phyloP scores from a whole-genome alignment of 2,113 vertebrate species.

The Daboia siamensis region DNA sequence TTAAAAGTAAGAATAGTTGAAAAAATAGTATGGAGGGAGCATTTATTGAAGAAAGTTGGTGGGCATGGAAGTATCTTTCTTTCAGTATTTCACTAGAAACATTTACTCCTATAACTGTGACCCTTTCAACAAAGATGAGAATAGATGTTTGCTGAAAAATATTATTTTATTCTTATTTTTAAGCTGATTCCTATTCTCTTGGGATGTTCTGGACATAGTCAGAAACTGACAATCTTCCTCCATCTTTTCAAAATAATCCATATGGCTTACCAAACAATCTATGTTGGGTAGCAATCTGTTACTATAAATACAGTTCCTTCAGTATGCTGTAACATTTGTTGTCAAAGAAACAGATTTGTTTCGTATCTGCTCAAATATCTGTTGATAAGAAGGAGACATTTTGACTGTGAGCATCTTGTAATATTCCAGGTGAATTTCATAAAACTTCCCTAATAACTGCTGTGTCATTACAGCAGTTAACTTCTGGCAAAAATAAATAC shows the following conservation, averaged over 20 bases:
- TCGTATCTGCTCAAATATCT: conserved; percentile 5
- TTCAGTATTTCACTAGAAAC: neutral
- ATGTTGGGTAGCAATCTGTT: neutral
- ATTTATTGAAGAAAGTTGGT: neutral
- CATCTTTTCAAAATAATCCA: neutral
- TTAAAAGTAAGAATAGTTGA: neutral
- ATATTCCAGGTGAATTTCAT: neutral
- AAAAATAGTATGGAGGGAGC: neutral
- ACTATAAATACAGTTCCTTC: neutral
- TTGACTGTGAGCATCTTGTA: neutral
- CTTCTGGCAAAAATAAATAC: fast-evolving
- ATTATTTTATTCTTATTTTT: neutral
- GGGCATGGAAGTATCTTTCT: neutral
- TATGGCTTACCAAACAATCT: conserved; percentile 17
- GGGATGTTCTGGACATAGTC: neutral
- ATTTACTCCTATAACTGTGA: neutral
- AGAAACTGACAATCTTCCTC: neutral
- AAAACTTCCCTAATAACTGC: neutral
- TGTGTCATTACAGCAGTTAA: neutral
- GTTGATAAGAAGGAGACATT: neutral
- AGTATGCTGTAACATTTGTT: neutral
- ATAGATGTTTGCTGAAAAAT: neutral
- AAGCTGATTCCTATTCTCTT: conserved; percentile 34
- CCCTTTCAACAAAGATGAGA: neutral
- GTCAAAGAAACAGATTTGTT: fast-evolving